phyloP scores from a whole-genome alignment of 2,113 vertebrate genomes.

The Urocynchramus pylzowi region DNA sequence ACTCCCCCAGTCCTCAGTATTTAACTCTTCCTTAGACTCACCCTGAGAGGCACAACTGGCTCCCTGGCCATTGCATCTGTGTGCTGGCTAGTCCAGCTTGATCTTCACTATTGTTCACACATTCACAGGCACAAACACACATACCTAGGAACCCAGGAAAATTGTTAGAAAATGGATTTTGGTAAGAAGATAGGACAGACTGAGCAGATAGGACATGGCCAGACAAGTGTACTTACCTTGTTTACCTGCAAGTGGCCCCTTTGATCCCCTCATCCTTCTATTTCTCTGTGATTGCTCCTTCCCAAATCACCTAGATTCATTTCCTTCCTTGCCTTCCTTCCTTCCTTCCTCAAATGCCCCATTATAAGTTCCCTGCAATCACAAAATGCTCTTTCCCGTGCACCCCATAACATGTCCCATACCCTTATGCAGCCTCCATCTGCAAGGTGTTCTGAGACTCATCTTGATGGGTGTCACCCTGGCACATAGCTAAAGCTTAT shows the following conservation, averaged over 20 bases:
- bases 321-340: neutral
- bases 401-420: fast-evolving
- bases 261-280: neutral
- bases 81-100: neutral
- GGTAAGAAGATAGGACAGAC: neutral
- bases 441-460: neutral
- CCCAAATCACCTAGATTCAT: neutral
- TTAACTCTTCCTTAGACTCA: neutral
- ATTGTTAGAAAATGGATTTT: neutral
- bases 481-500: neutral
- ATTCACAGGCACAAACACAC: neutral
- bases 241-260: neutral
- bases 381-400: neutral
- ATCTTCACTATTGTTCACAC: neutral
- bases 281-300: neutral
- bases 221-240: neutral
- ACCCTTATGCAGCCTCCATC: neutral
- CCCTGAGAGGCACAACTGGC: neutral
- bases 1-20: neutral
- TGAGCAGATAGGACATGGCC: neutral
- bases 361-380: neutral
- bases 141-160: neutral
- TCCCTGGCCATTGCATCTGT: neutral
- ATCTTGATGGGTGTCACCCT: neutral
- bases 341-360: neutral